These are phyloP conservation scores for Sebastolobus altivelis DNA, from an alignment of 2,797 vertebrate genomes.

Conservation along the genomic window DNA sequence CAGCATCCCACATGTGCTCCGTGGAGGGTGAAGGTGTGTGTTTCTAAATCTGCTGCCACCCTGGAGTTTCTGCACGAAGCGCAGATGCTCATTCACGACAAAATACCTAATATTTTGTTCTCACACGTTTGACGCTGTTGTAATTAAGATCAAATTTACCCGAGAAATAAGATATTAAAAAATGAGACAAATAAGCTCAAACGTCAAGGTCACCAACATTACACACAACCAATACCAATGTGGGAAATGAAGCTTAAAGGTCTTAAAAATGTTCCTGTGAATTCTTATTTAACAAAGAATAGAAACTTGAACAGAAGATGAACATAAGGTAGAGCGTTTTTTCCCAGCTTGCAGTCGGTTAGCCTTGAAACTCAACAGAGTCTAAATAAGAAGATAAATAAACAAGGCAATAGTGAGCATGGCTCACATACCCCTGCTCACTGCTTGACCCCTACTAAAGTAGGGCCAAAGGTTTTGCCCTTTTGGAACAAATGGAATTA, in stretches of 20 bases:
- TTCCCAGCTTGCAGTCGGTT: neutral
- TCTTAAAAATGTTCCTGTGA: neutral
- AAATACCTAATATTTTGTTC: neutral
- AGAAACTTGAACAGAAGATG: neutral
- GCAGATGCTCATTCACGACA: slow-evolving; percentile 24
- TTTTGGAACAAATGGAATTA: no score
- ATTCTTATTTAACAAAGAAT: neutral
- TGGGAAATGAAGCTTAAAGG: neutral
- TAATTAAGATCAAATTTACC: neutral
- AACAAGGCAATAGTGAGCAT: no score
- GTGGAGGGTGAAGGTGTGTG: slow-evolving; percentile 57
- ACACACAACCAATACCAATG: neutral
- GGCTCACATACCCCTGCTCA: no score
- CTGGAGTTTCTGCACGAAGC: slow-evolving; percentile 35
- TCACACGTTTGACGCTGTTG: neutral
- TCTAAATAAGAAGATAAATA: neutral
- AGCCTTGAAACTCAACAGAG: neutral
- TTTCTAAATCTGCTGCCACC: slow-evolving; percentile 57
- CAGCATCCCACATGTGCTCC: slow-evolving; percentile 74
- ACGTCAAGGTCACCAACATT: neutral
- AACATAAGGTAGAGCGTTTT: neutral
- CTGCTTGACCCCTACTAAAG: no score
- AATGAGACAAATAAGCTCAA: neutral
- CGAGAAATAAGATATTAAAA: neutral
- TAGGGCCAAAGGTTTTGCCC: no score